phyloP scores from a whole-genome alignment of 2,113 vertebrate species.

The human region DNA sequence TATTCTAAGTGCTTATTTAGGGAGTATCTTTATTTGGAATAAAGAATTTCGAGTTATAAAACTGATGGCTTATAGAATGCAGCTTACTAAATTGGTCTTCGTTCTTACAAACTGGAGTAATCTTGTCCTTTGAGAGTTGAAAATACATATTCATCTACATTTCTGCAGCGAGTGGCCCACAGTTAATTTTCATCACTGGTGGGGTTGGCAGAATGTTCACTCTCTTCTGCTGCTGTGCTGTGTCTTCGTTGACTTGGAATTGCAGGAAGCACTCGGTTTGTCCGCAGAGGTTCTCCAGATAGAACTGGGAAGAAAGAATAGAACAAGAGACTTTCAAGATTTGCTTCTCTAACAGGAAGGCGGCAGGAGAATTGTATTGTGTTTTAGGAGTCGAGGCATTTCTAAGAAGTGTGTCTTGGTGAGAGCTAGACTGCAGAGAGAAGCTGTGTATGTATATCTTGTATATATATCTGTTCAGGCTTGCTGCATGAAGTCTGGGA shows the following conservation, averaged over 20 bases:
- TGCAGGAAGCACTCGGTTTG: constrained; percentile 87
- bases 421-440: constrained; percentile 78
- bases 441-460: neutral
- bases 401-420: constrained; percentile 58
- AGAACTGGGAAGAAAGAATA: constrained; percentile 81
- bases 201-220: constrained; percentile 51
- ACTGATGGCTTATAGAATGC: constrained; percentile 58
- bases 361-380: constrained; percentile 66
- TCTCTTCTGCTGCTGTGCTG: constrained; percentile 49
- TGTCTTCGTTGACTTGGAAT: constrained; percentile 87
- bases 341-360: constrained; percentile 63
- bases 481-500: neutral
- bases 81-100: constrained; percentile 68
- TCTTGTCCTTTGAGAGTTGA: neutral
- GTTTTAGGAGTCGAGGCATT: constrained; percentile 61
- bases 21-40: constrained; percentile 67
- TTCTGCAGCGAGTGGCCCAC: neutral
- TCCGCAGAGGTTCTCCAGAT: constrained; percentile 83
- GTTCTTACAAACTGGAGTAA: constrained; percentile 55
- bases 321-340: constrained; percentile 78
- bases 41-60: constrained; percentile 59
- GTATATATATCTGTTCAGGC: neutral
- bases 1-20: constrained; percentile 43
- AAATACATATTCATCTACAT: constrained; percentile 49
- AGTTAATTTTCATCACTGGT: constrained; percentile 66